These are phyloP conservation scores for Acholoe squamosa DNA, from an alignment of 2,888 invertebrate species.

Conservation along the genomic window DNA sequence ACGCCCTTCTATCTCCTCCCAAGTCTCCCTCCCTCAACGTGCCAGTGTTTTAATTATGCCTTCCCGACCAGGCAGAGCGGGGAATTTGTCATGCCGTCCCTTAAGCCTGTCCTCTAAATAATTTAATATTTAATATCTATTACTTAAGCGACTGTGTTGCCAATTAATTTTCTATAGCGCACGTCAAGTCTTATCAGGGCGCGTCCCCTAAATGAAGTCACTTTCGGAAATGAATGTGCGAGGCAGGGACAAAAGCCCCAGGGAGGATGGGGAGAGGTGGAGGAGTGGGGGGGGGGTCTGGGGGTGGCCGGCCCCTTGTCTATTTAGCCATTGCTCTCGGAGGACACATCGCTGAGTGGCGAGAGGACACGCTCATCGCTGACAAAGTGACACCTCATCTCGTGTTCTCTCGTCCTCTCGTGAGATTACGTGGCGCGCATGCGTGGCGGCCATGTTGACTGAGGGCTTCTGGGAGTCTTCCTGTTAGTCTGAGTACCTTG, in stretches of 20 bases:
- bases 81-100: constrained; percentile 47
- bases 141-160: constrained; percentile 61
- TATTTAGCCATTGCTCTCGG: constrained; percentile 46
- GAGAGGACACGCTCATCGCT: neutral
- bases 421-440: constrained; percentile 22
- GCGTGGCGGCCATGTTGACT: constrained; percentile 44
- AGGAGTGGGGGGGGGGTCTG: neutral
- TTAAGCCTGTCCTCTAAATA: constrained; percentile 53
- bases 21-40: neutral
- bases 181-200: constrained; percentile 56
- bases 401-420: constrained; percentile 44
- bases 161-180: constrained; percentile 62
- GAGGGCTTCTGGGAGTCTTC: constrained; percentile 17
- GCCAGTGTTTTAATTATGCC: constrained; percentile 51
- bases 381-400: constrained; percentile 50
- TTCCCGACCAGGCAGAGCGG: neutral
- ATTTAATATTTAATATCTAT: constrained; percentile 64
- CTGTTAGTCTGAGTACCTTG: neutral
- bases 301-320: constrained; percentile 2
- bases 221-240: constrained; percentile 60
- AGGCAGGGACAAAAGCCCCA: constrained; percentile 28
- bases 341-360: constrained; percentile 10
- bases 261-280: neutral
- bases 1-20: constrained; percentile 27
- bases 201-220: constrained; percentile 56